Evolutionary conservation across 2,797 vertebrate species (phyloP).

Genomic region (Megaceryle alcyon): DNA sequence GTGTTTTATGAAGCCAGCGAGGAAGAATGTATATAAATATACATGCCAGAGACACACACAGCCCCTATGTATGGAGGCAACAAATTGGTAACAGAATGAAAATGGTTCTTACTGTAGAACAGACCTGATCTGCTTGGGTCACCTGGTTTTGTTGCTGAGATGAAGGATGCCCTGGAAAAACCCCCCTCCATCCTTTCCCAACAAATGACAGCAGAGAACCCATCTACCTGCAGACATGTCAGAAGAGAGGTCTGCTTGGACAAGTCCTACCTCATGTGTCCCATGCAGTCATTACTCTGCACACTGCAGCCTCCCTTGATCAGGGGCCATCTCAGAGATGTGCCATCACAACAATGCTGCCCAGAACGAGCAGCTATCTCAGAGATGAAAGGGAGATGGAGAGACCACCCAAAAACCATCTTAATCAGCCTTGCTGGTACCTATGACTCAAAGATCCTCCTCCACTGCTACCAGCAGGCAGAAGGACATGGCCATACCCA

Average conservation of each 20-base stretch:
- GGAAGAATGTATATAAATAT: conserved; percentile 68
- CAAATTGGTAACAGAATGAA: conserved; percentile 53
- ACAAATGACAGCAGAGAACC: rapidly evolving
- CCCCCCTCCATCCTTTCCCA: not conserved
- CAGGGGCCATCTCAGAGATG: no score
- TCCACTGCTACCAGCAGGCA: not conserved
- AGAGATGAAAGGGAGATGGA: not conserved
- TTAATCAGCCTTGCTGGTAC: not conserved
- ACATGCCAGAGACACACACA: conserved; percentile 43
- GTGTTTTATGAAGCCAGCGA: conserved; percentile 71
- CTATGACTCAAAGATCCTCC: not conserved
- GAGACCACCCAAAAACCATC: not conserved
- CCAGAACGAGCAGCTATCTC: rapidly evolving
- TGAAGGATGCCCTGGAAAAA: not conserved
- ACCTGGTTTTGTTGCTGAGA: not conserved
- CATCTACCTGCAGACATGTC: not conserved
- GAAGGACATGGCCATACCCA: not conserved
- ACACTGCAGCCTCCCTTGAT: not conserved
- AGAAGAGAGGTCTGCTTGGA: no score
- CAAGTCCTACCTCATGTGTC: not conserved
- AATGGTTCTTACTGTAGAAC: no score
- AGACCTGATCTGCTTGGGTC: no score
- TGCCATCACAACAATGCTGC: not conserved
- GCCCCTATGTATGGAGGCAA: conserved; percentile 48
- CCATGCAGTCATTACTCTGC: not conserved